Percentiles rank a stretch among this genome's conserved stretches.
Conservation (phyloP, 92 coral and sea anemone genomes). For the Plumapathes pennacea region DNA sequence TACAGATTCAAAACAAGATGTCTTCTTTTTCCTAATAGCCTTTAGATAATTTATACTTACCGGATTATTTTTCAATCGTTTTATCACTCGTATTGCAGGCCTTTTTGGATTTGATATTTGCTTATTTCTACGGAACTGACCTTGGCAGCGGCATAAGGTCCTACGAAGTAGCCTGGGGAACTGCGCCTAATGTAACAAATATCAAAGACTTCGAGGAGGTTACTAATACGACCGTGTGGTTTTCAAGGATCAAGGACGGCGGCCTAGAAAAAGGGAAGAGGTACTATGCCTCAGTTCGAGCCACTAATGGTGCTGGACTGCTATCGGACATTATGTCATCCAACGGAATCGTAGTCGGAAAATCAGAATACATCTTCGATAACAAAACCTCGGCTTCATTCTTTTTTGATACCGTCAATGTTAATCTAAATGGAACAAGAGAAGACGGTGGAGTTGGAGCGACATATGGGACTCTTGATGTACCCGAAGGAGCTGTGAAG, state of each 20-base stretch:
- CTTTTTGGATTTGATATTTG: slow-evolving; percentile 84
- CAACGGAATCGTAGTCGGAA: slow-evolving; percentile 89
- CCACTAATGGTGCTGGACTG: slow-evolving; percentile 88
- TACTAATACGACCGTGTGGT: slow-evolving; percentile 85
- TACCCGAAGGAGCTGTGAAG: slow-evolving; percentile 92
- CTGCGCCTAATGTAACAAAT: slow-evolving; percentile 74
- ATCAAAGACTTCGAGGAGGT: slow-evolving; percentile 79
- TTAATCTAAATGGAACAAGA: slow-evolving; percentile 71
- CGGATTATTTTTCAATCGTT: too few relatives aligned
- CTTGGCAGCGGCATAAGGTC: slow-evolving; percentile 88
- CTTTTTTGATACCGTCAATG: slow-evolving; percentile 96
- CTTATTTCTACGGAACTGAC: slow-evolving; percentile 77
- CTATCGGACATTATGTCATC: slow-evolving; percentile 77
- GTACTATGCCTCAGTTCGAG: slow-evolving; percentile 86
- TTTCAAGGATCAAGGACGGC: slow-evolving; percentile 79
- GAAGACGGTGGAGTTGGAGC: slow-evolving; percentile 88
- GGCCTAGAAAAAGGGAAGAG: slow-evolving; percentile 56
- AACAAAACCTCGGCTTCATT: slow-evolving; percentile 82
- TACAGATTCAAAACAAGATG: too few relatives aligned
- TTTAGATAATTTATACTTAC: too few relatives aligned
- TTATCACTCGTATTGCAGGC: too few relatives aligned
- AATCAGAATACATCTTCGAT: slow-evolving; percentile 86
- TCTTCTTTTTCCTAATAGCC: too few relatives aligned
- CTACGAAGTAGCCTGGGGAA: slow-evolving; percentile 98
- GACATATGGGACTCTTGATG: slow-evolving; percentile 89